Conservation (phyloP, 2,797 vertebrate species). For the Pelochelys cantorii region DNA sequence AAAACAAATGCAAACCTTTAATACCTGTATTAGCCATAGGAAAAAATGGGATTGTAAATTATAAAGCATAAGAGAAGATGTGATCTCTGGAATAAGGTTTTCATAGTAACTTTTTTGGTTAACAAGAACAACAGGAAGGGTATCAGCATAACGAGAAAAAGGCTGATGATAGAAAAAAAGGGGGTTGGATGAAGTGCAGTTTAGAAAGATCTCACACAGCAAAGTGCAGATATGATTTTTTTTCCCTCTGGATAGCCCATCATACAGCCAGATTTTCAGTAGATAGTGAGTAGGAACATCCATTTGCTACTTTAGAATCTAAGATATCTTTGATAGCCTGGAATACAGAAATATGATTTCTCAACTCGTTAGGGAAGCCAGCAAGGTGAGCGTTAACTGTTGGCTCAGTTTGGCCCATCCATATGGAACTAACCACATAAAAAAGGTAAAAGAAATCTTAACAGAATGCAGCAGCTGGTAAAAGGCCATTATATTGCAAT, state of each 20-base stretch:
- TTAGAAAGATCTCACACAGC: neutral
- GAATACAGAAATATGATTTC: conserved; percentile 52
- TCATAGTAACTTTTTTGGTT: neutral
- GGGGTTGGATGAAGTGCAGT: neutral
- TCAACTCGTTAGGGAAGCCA: conserved; percentile 46
- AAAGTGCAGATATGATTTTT: conserved; percentile 1
- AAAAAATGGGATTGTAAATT: neutral
- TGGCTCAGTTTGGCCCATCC: conserved; percentile 45
- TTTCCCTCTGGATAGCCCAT: neutral
- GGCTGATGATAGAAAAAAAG: neutral
- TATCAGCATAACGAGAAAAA: neutral
- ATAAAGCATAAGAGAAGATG: neutral
- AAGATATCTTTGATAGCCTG: conserved; percentile 33
- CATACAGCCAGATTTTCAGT: neutral
- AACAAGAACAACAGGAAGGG: neutral
- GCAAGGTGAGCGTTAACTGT: conserved; percentile 38
- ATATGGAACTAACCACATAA: conserved; percentile 47
- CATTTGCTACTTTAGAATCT: conserved; percentile 28
- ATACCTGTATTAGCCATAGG: neutral
- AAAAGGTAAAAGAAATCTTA: conserved; percentile 64
- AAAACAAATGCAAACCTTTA: conserved; percentile 43
- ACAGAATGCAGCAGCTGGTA: conserved; percentile 66
- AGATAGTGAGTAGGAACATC: neutral
- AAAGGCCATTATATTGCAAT: conserved; percentile 58
- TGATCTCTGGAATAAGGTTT: neutral